Base-by-base conservation (phyloP, 2,888 invertebrate genomes). In the Ormyrus nitidulus region DNA sequence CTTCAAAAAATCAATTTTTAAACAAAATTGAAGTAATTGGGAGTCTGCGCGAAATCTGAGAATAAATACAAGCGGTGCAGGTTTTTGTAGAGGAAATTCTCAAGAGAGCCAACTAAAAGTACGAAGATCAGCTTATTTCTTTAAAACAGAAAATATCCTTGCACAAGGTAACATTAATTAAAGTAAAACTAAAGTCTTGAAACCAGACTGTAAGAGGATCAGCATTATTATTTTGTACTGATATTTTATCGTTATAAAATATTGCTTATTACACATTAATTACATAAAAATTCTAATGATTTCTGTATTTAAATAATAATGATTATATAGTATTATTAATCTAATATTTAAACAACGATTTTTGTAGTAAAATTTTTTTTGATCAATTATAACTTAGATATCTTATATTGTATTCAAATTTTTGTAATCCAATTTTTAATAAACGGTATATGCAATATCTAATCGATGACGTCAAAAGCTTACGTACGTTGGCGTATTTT, bases 71-170 rank as follows among this genome's bases (percentile, higher is more conserved):
- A 46, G 51, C 48, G 34, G 34, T 34, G 46, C 56, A 56, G 13
- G 59, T 49, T 66, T 54, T 10, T 61, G 9, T 44, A 3, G 56
- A 53, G 51, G 46, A 34, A 66, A 75, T 65, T 46, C 81, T 54
- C 79, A 11, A 34, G 81, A 71, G 82, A 79, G 73, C 73, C 65
- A 80, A 80, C 76, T 81, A 81, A 71, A 53, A 71, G 56, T 59
- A 64, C 70, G 44, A 70, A 73, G 77, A 82, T 77, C 77, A 62
- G 81, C 79, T 82, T 82, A 79, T 68, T 77, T 70, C 58, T 58
- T 10, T 6, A 70, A 46, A 64, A 76, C 54, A 34, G 68, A 64
- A 65, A 75, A 79, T 65, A 76, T 71, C 54, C 11, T 8, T n/a
- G 53, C 71, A 62, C 58, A 71, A 70, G 61, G 56, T 73, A 81